phyloP scores from a whole-genome alignment of 2,797 vertebrate species.

The Hyperoplus lanceolatus region DNA sequence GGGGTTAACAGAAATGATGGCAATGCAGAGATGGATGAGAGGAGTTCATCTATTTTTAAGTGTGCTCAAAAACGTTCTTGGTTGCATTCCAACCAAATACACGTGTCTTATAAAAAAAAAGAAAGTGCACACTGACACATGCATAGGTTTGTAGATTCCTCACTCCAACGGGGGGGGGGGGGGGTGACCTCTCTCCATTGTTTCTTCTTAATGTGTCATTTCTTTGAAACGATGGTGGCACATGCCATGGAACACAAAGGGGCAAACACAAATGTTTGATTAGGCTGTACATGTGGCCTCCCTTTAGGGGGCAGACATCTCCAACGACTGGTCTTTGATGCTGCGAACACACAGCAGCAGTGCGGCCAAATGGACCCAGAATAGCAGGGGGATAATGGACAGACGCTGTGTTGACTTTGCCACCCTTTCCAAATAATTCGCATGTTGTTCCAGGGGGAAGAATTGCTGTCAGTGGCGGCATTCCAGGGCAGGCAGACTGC shows the following conservation, averaged over 20 bases:
- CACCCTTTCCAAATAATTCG: constrained; percentile 77
- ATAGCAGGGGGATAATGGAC: constrained; percentile 75
- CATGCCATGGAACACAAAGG: constrained; percentile 72
- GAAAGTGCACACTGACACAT: constrained; percentile 19
- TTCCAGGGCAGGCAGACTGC: constrained; percentile 72
- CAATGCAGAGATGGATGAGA: constrained; percentile 18
- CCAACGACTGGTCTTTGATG: constrained; percentile 65
- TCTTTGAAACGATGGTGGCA: constrained; percentile 74
- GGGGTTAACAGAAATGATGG: constrained; percentile 2
- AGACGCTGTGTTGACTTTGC: constrained; percentile 78
- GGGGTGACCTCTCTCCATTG: constrained; percentile 54
- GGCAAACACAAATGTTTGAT: constrained; percentile 73
- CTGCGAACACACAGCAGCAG: constrained; percentile 57
- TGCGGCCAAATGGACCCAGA: constrained; percentile 71
- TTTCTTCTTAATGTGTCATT: constrained; percentile 64
- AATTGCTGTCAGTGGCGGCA: constrained; percentile 64
- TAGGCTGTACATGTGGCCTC: constrained; percentile 64
- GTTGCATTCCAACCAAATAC: constrained; percentile 48
- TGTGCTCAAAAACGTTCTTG: constrained; percentile 43
- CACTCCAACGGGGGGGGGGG: constrained; percentile 26
- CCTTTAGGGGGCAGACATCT: constrained; percentile 59
- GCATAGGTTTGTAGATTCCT: constrained; percentile 51
- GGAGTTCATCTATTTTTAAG: constrained; percentile 30
- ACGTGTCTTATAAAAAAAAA: constrained; percentile 24
- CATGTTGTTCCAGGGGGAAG: constrained; percentile 71